Evolutionary conservation across 2,797 vertebrate genomes (phyloP), one percentile per base, ranked within the genome.

Genomic region (Oreonectes daqikongensis): DNA sequence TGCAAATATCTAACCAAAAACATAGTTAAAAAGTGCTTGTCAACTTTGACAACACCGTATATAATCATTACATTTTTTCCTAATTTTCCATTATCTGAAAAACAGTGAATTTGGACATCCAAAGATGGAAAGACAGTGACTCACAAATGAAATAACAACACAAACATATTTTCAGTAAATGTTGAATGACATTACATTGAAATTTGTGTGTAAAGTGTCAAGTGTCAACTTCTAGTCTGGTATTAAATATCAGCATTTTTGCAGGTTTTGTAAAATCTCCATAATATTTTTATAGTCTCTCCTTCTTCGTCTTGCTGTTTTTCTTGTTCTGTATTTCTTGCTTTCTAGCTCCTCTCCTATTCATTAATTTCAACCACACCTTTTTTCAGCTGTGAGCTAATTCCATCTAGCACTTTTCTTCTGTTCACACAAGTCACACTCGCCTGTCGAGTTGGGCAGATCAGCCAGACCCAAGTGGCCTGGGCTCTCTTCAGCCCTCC

Each of bases 381-480:
- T 93, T 92, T 93, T 89, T 85, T 77, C 87, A 86, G 84, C 87
- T 79, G 78, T 57, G 79, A 84, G 82, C 78, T 80, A 80, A 90
- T 90, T 86, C 87, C 77, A 89, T 91, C 87, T 86, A 86, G 84
- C 87, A 84, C 90, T 90, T 90, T 92, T 91, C 90, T 90, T 81
- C 90, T 83, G 68, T 53, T 81, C 78, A 66, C 68, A 74, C 84
- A 82, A 55, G 88, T 82, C 89, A 88, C 91, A 87, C 89, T 89
- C 86, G 87, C 87, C 69, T 90, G 89, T 90, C 83, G 17, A 59
- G 40, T 60, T 76, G 26, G 15, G 44, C 30, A 20, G 67, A 70
- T 77, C 22, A 60, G 14, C 42, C 24, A 76, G 66, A 75, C 80
- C 28, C 38, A 53, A 73, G 30, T 69, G 50, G 48, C 12, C 48